These are phyloP conservation scores for Anagrus nilaparvatae DNA, from an alignment of 1,140 invertebrate species.

Conservation along the genomic window DNA sequence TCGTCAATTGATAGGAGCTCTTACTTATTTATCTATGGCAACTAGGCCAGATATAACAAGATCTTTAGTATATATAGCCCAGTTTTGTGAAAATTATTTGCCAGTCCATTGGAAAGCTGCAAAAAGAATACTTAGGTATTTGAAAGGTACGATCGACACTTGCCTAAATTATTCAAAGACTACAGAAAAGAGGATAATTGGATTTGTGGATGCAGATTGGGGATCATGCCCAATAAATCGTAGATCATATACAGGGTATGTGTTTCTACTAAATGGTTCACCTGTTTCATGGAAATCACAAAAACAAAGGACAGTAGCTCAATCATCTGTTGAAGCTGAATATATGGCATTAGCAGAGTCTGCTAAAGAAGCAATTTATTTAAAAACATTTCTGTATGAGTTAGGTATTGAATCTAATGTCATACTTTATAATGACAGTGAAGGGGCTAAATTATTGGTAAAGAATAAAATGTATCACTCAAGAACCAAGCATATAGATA, in stretches of 20 bases:
- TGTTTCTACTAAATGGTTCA: constrained; percentile 11
- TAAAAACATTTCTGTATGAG: constrained; percentile 13
- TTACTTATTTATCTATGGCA: constrained; percentile 35
- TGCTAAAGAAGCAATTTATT: constrained; percentile 15
- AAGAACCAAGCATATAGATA: constrained; percentile 24
- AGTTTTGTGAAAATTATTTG: constrained; percentile 20
- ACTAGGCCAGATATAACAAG: constrained; percentile 40
- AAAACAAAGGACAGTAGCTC: constrained; percentile 19
- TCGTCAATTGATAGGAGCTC: constrained; percentile 30
- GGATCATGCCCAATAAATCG: constrained; percentile 16
- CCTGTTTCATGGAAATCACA: constrained; percentile 14
- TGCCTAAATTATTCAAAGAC: constrained; percentile 14
- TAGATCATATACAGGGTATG: constrained; percentile 18
- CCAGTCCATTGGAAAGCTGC: constrained; percentile 23
- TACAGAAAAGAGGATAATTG: constrained; percentile 1
- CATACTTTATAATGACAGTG: constrained; percentile 21
- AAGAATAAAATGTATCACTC: constrained; percentile 27
- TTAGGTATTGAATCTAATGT: constrained; percentile 1
- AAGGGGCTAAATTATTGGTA: constrained; percentile 29
- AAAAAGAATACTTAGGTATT: constrained; percentile 28
- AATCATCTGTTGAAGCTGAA: constrained; percentile 20
- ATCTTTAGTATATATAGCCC: constrained; percentile 27
- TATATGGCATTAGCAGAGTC: constrained; percentile 19
- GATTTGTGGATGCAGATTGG: constrained; percentile 21
- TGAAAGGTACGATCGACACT: constrained; percentile 26